These are phyloP conservation scores for Sarcoramphus papa DNA, from an alignment of 2,797 vertebrate genomes.

Conservation along the genomic window DNA sequence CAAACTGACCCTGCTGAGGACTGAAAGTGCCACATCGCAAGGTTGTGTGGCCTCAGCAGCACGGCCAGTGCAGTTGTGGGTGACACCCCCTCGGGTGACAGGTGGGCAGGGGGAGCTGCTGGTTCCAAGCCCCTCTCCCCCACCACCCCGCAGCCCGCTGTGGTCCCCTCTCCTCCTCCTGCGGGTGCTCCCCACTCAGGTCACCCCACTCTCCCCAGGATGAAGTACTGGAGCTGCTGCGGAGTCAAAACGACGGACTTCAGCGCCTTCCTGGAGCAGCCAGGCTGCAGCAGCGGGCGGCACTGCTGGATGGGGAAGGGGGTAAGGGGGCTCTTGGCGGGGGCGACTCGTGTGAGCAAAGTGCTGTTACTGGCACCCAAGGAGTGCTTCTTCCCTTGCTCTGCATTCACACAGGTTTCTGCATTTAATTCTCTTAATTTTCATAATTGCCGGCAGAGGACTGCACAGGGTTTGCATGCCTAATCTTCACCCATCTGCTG, in stretches of 20 bases:
- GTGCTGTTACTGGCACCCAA: background rate
- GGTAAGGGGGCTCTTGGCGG: constrained; percentile 55
- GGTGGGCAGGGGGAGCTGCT: background rate
- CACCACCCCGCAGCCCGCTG: background rate
- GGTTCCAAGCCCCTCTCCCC: background rate
- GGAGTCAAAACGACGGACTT: constrained; percentile 88
- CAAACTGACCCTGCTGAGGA: background rate
- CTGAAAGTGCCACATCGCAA: background rate
- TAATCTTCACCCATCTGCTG: background rate
- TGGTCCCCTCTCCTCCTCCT: background rate
- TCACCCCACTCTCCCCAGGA: constrained; percentile 66
- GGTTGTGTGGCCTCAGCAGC: background rate
- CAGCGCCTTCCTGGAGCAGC: constrained; percentile 89
- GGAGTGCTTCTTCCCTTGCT: background rate
- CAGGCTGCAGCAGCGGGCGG: constrained; percentile 83
- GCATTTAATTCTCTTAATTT: background rate
- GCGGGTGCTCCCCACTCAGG: fast-evolving
- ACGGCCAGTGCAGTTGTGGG: fast-evolving
- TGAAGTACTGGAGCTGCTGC: constrained; percentile 98
- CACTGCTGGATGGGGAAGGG: constrained; percentile 84
- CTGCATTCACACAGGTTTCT: background rate
- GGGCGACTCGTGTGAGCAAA: fast-evolving
- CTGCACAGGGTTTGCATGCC: background rate
- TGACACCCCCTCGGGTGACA: background rate
- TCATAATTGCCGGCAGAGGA: background rate